Conservation (phyloP, 92 coral and sea anemone species). For the Paragorgia papillata region DNA sequence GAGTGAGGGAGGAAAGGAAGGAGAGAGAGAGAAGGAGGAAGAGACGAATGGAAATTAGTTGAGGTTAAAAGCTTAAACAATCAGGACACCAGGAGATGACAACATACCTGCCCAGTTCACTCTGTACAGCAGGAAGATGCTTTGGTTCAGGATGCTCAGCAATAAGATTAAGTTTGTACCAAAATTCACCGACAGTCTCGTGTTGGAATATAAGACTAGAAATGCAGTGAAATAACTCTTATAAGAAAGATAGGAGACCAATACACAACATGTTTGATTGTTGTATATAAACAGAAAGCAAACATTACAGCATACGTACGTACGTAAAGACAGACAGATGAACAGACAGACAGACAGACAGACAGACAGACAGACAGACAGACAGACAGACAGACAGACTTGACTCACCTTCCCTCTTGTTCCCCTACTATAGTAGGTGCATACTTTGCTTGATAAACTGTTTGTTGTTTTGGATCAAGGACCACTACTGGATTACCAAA, state of each 20-base stretch:
- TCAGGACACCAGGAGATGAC: neutral
- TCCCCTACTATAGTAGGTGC: slow-evolving; percentile 88
- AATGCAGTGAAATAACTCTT: neutral
- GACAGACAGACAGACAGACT: too few relatives aligned
- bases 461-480: slow-evolving; percentile 82
- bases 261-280: neutral
- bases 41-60: too few relatives aligned
- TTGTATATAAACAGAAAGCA: neutral
- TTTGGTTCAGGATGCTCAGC: slow-evolving; percentile 81
- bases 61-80: too few relatives aligned
- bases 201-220: slow-evolving; percentile 85
- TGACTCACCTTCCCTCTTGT: slow-evolving; percentile 84
- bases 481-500: slow-evolving; percentile 75
- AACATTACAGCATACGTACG: neutral
- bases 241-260: neutral
- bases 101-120: slow-evolving; percentile 91
- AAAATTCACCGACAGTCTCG: slow-evolving; percentile 86
- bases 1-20: too few relatives aligned
- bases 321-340: too few relatives aligned
- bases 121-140: slow-evolving; percentile 78
- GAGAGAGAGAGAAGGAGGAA: neutral
- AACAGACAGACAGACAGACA: too few relatives aligned
- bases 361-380: too few relatives aligned
- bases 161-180: slow-evolving; percentile 84
- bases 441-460: slow-evolving; percentile 72